Base-by-base conservation (phyloP, 2,797 vertebrate genomes). In the Antennarius maculatus region DNA sequence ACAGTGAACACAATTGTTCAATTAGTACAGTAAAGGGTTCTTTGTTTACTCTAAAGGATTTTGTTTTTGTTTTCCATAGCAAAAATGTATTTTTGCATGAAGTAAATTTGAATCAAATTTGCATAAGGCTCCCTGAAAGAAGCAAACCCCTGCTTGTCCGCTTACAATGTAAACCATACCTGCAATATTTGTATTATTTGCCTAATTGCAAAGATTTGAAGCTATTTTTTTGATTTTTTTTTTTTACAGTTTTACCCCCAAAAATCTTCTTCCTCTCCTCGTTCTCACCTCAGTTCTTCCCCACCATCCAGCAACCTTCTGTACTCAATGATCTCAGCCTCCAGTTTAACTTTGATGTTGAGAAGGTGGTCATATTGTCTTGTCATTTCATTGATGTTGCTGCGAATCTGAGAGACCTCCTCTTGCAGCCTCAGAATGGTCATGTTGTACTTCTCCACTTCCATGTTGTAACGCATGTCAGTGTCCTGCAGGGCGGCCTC, bases 291-390 rank as follows among this genome's bases (percentile, higher is more conserved):
- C 5, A 96, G 84, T 12, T 92, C 49, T 0, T 0, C 82, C 7
- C 75, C 95, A 0, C 94, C 95, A 1, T 97, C 96, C 66, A 97
- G 92, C 66, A 98, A 93, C 71, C 91, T 90, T 75, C 93, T 94
- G 92, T 98, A 98, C 75, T 95, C 95, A 0, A 81, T 66, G 3
- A 98, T 98, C 90, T 98, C 96, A 0, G 91, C 90, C 88, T 97
- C 96, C 86, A 98, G 90, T 74, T 95, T 95, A 87, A 93, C 92
- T 85, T 97, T 97, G 85, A 95, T 90, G 84, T 96, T 95, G 66
- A 96, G 88, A 64, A 97, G 92, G 13, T 64, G 54, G 66, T 96
- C 92, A 0, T 97, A 96, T 2, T 96, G 94, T 9, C 90, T 91
- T 0, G 86, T 76, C 65, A 94, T 94, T 3, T 92, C 83, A 64